Evolutionary conservation across 2,888 invertebrate genomes (phyloP).

Genomic region (Lamellibrachia columna): DNA sequence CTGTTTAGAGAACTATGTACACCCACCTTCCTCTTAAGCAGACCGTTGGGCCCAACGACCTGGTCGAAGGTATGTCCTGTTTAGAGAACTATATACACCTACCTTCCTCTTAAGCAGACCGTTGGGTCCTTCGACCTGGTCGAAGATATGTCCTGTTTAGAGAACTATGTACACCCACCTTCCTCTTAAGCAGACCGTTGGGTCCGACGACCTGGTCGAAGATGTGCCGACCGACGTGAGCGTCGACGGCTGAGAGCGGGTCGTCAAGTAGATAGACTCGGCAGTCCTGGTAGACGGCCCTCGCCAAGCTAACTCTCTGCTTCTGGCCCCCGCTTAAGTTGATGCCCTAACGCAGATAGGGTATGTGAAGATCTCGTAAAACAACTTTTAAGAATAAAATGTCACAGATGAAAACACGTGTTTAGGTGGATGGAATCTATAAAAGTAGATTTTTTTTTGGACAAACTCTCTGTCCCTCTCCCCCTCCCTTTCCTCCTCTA

Average conservation of each 20-base stretch:
- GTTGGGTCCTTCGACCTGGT: too few relatives aligned
- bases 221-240: slow-evolving; percentile 96
- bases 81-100: background rate
- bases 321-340: slow-evolving; percentile 66
- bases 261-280: slow-evolving; percentile 89
- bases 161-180: background rate
- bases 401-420: too few relatives aligned
- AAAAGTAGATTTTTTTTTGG: too few relatives aligned
- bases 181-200: slow-evolving; percentile 66
- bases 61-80: background rate
- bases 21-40: slow-evolving; percentile 54
- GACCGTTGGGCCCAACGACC: slow-evolving; percentile 78
- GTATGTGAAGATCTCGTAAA: too few relatives aligned
- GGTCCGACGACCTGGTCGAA: slow-evolving; percentile 93
- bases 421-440: too few relatives aligned
- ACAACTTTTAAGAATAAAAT: too few relatives aligned
- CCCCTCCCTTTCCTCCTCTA: too few relatives aligned
- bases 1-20: background rate
- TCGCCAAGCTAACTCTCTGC: slow-evolving; percentile 64
- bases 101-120: slow-evolving; percentile 26
- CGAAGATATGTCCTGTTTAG: background rate
- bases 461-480: too few relatives aligned
- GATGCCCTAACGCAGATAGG: slow-evolving; percentile 58
- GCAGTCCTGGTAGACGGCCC: slow-evolving; percentile 63
- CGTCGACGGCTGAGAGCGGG: slow-evolving; percentile 92